Conservation (phyloP, 2,888 invertebrate species). For the Eupithecia vulgata region DNA sequence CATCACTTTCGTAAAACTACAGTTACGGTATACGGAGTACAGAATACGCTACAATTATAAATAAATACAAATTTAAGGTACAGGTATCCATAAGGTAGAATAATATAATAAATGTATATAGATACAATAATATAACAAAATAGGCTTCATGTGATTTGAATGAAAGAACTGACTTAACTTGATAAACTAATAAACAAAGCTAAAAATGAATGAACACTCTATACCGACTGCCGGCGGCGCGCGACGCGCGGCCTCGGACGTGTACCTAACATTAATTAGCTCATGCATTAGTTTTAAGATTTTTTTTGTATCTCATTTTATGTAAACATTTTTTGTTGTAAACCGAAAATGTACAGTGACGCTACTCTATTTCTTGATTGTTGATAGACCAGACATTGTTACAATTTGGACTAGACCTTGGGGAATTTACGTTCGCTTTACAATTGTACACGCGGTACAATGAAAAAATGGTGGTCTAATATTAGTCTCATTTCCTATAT, state of each 20-base stretch:
- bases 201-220: no score
- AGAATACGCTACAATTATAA: not conserved
- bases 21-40: not conserved
- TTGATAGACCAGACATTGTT: slow-evolving; percentile 42
- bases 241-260: no score
- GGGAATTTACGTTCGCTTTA: slow-evolving; percentile 65
- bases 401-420: slow-evolving; percentile 74
- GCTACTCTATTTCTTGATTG: slow-evolving; percentile 31
- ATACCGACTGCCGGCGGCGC: no score
- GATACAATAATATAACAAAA: no score
- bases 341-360: not conserved
- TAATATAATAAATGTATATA: no score
- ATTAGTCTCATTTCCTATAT: slow-evolving; percentile 4
- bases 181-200: not conserved
- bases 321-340: no score
- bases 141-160: not conserved
- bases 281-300: no score
- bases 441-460: slow-evolving; percentile 30
- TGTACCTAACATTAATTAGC: no score
- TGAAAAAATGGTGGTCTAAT: slow-evolving; percentile 8
- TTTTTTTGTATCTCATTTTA: no score
- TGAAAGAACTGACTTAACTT: not conserved
- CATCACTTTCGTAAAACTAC: not conserved
- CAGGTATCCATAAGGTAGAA: no score
- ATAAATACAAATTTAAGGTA: not conserved